Evolutionary conservation across 2,113 vertebrate genomes (phyloP), one percentile per base, ranked within the genome.

Genomic region (Lepisosteus osseus): DNA sequence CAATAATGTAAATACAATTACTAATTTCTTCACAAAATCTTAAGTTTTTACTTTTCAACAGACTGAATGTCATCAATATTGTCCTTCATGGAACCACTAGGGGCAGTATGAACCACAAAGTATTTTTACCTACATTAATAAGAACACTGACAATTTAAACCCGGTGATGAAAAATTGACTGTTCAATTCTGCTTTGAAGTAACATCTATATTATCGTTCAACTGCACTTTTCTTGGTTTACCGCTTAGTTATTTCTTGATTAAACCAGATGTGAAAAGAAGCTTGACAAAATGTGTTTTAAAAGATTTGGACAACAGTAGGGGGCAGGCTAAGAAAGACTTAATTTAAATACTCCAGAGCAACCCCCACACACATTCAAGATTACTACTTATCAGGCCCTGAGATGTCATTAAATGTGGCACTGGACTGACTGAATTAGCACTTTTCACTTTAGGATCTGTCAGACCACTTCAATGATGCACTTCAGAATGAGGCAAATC

Each of bases 271-370:
- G 29, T 29, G 29, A 29, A 29, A 29, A 61, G 9, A 42, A 29
- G 3, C 40, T 70, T 13, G n/a, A 62, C 44, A 15, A 47, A 3
- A 17, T 56, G 51, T 85, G 0, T 51, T 51, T 80, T 82, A 86
- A 89, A 84, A 78, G 77, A 78, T 74, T 83, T 87, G 84, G 85
- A 82, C 83, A 89, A 89, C 90, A 92, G 87, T 90, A 90, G 88
- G 88, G 89, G 88, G 88, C 89, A 92, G 87, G 84, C 90, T 91
- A 90, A 89, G 90, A 91, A 86, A 90, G 89, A 85, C 80, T 88
- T 88, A 87, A 88, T 90, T 90, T 84, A 88, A 90, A 90, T 90
- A 84, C 78, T 80, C 41, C 63, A 59, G 57, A 64, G 79, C 75
- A 81, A 76, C 82, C 72, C 74, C 85, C 68, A 71, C 72, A 67